A percentile compares a stretch with the other conserved stretches of the same genome.
phyloP scores from a whole-genome alignment of 2,888 invertebrate genomes.

The Lamellibrachia satsuma region DNA sequence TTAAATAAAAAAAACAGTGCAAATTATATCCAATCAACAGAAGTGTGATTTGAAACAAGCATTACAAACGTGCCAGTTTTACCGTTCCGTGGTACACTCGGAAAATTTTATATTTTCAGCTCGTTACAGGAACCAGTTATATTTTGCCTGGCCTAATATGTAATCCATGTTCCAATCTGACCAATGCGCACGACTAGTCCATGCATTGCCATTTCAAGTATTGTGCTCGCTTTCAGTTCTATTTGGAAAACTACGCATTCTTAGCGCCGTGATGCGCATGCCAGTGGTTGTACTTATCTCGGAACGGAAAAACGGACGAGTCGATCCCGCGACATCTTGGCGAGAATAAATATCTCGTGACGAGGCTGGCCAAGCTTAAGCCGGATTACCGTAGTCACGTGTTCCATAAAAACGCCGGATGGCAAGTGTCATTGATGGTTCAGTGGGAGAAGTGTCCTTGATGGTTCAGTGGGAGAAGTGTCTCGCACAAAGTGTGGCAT shows the following conservation, averaged over 20 bases:
- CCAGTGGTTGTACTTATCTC: not conserved
- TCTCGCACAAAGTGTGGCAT: not conserved
- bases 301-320: not conserved
- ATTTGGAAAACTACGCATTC: not conserved
- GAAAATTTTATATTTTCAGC: not conserved
- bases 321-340: not conserved
- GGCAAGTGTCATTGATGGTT: not conserved
- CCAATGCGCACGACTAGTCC: not conserved
- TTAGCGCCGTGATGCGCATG: not conserved
- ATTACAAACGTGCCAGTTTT: not conserved
- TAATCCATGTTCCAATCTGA: not conserved
- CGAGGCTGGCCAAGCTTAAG: slow-evolving; percentile 12
- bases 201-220: not conserved
- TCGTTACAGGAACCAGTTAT: not conserved
- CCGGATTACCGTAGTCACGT: not conserved
- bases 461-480: not conserved
- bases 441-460: not conserved
- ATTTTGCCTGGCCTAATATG: not conserved
- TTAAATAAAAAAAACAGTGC: too few relatives aligned
- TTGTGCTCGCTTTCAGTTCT: not conserved
- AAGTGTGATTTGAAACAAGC: not conserved
- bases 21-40: not conserved
- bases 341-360: not conserved
- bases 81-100: not conserved
- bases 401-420: not conserved